phyloP scores from a whole-genome alignment of 2,113 vertebrate genomes.

The Callaeas wilsoni region DNA sequence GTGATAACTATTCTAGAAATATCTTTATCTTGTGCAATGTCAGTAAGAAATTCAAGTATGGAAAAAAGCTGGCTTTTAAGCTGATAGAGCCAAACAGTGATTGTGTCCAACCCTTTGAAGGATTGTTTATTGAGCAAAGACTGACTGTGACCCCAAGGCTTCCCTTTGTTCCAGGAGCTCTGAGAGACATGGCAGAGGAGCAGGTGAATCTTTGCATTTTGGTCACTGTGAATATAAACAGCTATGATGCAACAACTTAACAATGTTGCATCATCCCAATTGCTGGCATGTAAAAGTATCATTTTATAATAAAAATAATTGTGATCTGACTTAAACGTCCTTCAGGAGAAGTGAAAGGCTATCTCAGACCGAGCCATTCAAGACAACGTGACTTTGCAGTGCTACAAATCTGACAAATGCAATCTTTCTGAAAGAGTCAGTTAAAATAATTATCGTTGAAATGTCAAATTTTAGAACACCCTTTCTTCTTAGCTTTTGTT shows the following conservation, averaged over 20 bases:
- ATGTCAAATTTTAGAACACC: neutral
- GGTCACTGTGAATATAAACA: neutral
- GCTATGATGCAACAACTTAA: neutral
- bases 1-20: neutral
- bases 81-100: neutral
- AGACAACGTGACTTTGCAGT: neutral
- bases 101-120: neutral
- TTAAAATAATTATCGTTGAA: neutral
- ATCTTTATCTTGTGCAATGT: neutral
- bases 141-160: neutral
- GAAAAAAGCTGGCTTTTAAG: neutral
- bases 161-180: neutral
- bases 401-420: neutral
- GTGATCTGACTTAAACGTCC: neutral
- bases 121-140: neutral
- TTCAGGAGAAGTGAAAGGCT: neutral
- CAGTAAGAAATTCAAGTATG: neutral
- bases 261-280: neutral
- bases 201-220: neutral
- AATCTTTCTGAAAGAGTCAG: neutral
- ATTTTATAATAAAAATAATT: neutral
- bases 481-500: neutral
- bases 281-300: neutral
- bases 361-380: neutral
- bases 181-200: neutral